Evolutionary conservation across 2,113 vertebrate genomes (phyloP).

Genomic region (Montifringilla adamsi): DNA sequence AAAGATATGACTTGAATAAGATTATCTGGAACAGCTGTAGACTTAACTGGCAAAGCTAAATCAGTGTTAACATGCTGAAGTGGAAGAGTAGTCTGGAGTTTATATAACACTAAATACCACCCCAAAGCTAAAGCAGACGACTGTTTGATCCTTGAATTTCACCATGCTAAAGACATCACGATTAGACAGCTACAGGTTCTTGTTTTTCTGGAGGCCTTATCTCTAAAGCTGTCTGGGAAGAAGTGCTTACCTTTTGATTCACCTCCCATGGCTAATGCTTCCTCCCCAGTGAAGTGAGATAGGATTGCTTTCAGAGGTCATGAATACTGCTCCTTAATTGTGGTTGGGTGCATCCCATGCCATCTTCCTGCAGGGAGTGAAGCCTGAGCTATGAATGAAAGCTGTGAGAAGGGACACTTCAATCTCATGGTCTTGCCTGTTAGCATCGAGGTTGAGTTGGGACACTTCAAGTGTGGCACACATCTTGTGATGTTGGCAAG

Average conservation of each 20-base stretch:
- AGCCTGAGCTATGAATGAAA: neutral
- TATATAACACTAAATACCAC: neutral
- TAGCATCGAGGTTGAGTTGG: fast-evolving
- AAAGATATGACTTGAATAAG: neutral
- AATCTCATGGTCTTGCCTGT: neutral
- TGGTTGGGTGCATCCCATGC: neutral
- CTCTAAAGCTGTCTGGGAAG: neutral
- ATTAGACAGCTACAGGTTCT: neutral
- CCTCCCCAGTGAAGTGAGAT: neutral
- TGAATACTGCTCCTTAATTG: neutral
- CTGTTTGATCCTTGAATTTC: neutral
- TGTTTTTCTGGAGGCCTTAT: neutral
- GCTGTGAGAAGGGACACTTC: neutral
- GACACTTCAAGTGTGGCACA: fast-evolving
- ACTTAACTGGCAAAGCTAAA: neutral
- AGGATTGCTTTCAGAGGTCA: neutral
- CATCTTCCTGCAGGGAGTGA: neutral
- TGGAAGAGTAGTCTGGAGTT: neutral
- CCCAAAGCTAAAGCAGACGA: neutral
- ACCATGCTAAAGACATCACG: neutral
- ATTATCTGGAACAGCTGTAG: neutral
- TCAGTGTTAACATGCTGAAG: neutral
- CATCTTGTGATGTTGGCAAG: neutral
- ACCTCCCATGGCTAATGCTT: neutral
- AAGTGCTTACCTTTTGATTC: neutral